Conservation (phyloP, 2,888 invertebrate species). For the Dichetophora obliterata region DNA sequence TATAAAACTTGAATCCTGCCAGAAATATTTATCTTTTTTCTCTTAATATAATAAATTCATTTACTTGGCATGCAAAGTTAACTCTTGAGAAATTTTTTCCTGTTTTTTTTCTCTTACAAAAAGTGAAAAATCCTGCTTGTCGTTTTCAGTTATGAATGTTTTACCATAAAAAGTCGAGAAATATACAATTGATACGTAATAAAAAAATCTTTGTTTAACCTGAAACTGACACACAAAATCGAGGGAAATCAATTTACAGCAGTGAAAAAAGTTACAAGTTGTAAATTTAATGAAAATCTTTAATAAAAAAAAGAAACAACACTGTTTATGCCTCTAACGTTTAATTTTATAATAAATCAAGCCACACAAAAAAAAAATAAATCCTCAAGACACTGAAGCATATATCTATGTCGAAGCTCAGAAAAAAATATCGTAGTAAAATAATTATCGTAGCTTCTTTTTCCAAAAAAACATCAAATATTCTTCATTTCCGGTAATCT, state of each 20-base stretch:
- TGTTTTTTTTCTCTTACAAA: not conserved
- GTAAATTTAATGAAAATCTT: not conserved
- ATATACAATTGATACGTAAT: not conserved
- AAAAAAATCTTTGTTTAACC: not conserved
- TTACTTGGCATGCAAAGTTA: slow-evolving; percentile 23
- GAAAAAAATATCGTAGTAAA: not conserved
- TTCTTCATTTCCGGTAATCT: slow-evolving; percentile 26
- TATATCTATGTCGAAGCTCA: too few relatives aligned
- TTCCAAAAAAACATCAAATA: not conserved
- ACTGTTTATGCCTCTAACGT: not conserved
- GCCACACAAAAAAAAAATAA: not conserved
- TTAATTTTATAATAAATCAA: slow-evolving; percentile 18
- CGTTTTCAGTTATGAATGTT: slow-evolving; percentile 3
- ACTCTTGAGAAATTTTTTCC: slow-evolving; percentile 26
- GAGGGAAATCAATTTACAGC: slow-evolving; percentile 10
- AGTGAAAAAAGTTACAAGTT: not conserved
- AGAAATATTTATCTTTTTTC: slow-evolving; percentile 2
- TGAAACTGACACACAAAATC: not conserved
- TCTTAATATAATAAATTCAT: slow-evolving; percentile 3
- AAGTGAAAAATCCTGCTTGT: not conserved
- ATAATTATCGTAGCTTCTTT: not conserved
- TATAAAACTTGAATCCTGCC: not conserved
- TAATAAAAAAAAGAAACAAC: not conserved
- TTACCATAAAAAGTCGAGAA: not conserved
- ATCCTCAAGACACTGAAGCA: too few relatives aligned